Evolutionary conservation across 2,113 vertebrate species (phyloP), one percentile per base, ranked within the genome.

Genomic region (Synchiropus splendidus): DNA sequence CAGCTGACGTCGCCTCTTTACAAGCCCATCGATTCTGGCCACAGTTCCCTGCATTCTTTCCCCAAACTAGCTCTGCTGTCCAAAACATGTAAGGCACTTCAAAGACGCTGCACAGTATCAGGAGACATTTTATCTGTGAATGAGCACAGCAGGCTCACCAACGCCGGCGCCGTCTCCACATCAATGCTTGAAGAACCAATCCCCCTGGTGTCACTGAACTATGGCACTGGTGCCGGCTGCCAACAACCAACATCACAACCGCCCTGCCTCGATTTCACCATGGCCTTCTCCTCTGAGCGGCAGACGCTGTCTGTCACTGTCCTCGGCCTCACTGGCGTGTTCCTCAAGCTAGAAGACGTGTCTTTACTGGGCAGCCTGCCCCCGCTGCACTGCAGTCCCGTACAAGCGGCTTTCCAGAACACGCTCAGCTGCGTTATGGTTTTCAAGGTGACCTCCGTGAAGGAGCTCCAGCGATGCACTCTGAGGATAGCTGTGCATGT

Each of bases 261-360:
- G 6, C 83, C 80, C 11, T 54, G 10, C 21, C 81, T 90, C 34
- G 78, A 77, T 56, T 89, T 88, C 32, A 50, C 75, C 6, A 50
- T 86, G 54, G 52, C 62, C 72, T 89, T 87, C 60, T 81, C 75
- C 0, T 18, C 46, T 3, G 58, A 69, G 0, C 61, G 74, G 18
- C 74, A 77, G 51, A 75, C 54, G 2, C 60, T 88, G 48, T 75
- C 67, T 0, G 68, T 87, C 50, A 72, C 64, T 0, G 9, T 86
- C 41, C 61, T 87, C 2, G 30, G 78, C 6, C 33, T 89, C 10
- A 74, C 74, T 15, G 77, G 73, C 27, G 58, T 57, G 1, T 50
- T 67, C 17, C 62, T 70, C 49, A 59, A 42, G 9, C 65, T 82
- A 48, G 61, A 68, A 18, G 70, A 79, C 9, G 70, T 75, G 36